Evolutionary conservation across 2,888 invertebrate genomes (phyloP).

Genomic region (Drosophila nr. perissopoda): DNA sequence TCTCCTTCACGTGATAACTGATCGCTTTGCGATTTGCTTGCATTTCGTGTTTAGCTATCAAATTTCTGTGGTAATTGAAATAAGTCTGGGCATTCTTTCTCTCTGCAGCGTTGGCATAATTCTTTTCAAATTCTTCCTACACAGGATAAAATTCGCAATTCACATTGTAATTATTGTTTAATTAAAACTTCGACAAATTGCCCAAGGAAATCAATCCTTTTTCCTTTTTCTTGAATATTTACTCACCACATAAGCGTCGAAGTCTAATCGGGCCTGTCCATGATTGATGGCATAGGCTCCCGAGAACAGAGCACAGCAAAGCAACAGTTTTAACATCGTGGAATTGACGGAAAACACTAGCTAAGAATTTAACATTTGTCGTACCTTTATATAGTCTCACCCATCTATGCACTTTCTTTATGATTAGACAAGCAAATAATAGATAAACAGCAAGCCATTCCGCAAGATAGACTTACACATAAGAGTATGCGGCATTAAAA

Average conservation of each 20-base stretch:
- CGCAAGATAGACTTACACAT: conserved; percentile 72
- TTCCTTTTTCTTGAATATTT: background rate
- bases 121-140: background rate
- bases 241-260: conserved; percentile 45
- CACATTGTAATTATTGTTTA: background rate
- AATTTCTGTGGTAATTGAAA: conserved; percentile 65
- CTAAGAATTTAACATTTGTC: conserved; percentile 19
- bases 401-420: conserved; percentile 52
- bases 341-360: conserved; percentile 33
- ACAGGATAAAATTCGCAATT: background rate
- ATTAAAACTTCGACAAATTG: background rate
- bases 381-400: conserved; percentile 40
- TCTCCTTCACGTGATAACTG: conserved; percentile 55
- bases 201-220: background rate
- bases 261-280: conserved; percentile 47
- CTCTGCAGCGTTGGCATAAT: background rate
- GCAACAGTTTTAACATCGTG: conserved; percentile 52
- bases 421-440: conserved; percentile 63
- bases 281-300: conserved; percentile 50
- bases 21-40: conserved; percentile 38
- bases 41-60: conserved; percentile 61
- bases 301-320: conserved; percentile 42
- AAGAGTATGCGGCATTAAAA: conserved; percentile 24
- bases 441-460: conserved; percentile 53
- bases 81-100: conserved; percentile 63